Conservation (phyloP, 2,113 vertebrate species). For the Trichechus manatus region DNA sequence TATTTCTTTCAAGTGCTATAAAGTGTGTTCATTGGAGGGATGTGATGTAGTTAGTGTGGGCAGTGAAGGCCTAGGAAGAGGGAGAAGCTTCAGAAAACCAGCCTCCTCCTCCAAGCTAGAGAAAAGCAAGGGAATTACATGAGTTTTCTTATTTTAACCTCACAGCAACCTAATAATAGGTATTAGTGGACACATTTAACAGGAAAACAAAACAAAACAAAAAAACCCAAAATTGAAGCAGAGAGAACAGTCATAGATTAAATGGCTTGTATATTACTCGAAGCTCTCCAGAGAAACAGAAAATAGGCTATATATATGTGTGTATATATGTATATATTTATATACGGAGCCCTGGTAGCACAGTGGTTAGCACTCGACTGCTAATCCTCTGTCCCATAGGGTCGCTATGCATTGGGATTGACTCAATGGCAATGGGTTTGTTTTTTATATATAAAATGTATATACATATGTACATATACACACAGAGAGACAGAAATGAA, state of each 20-base stretch:
- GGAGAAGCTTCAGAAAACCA: not conserved
- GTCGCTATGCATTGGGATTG: too few relatives aligned
- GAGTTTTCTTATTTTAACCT: not conserved
- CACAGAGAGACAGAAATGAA: not conserved
- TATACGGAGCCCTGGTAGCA: too few relatives aligned
- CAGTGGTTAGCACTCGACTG: too few relatives aligned
- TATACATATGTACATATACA: too few relatives aligned
- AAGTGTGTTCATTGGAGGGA: not conserved
- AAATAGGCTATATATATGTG: too few relatives aligned
- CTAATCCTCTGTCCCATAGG: too few relatives aligned
- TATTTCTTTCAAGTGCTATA: not conserved
- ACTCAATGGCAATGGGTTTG: too few relatives aligned
- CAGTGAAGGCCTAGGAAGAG: fast-evolving
- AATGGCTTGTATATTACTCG: not conserved
- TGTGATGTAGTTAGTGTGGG: not conserved
- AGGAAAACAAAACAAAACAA: not conserved
- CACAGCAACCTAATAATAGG: not conserved
- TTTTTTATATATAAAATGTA: too few relatives aligned
- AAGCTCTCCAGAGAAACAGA: too few relatives aligned
- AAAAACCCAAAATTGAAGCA: not conserved
- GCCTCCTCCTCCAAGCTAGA: not conserved
- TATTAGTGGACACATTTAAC: not conserved
- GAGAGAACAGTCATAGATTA: not conserved
- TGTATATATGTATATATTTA: too few relatives aligned
- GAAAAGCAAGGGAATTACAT: not conserved